Base-by-base conservation (phyloP, 2,888 invertebrate genomes). In the Tenthredo scrophulariae region DNA sequence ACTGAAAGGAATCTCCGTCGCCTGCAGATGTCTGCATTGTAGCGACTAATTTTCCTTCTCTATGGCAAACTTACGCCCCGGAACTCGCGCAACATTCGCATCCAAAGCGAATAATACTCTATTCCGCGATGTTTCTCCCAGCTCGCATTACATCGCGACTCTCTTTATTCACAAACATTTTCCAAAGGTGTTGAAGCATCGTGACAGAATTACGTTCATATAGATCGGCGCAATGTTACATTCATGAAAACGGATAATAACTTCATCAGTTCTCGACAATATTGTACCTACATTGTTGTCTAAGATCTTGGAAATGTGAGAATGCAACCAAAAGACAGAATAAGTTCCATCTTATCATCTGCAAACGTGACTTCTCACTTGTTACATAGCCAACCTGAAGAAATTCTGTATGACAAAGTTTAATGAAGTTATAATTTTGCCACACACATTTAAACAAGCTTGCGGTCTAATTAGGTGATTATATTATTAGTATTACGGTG, bases 11-110 rank as follows among this genome's bases (percentile, higher is more conserved):
- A 80, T 80, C 62, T 80, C 80, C 62, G 80, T 80, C 62, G 80
- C 62, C 62, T 40, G 80, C 80, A 80, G 80, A 80, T 80, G 80
- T 80, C 58, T 80, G 80, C 80, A 80, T 80, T 80, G 40, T 80
- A 62, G 80, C 80, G 80, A 62, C 80, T 80, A 80, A 80, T 80
- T 80, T 80, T 80, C 80, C 58, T 62, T 80, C 29, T 58, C 29
- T 37, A 6, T 40, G 9, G 80, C 40, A 62, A 77, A 80, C 80
- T 80, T 58, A 50, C 62, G 80, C 80, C 22, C 62, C 22, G 37
- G 40, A 80, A 80, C 80, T 58, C 62, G 80, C 26, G n/a, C 62
- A 22, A 62, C 10, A 62, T 80, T 80, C 58, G 37, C 80, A 62
- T 62, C 62, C 58, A 26, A 62, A 22, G 62, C 80, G 58, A 62